Evolutionary conservation across 2,113 vertebrate genomes (phyloP).

Genomic region (Anarhynchus alexandrinus): DNA sequence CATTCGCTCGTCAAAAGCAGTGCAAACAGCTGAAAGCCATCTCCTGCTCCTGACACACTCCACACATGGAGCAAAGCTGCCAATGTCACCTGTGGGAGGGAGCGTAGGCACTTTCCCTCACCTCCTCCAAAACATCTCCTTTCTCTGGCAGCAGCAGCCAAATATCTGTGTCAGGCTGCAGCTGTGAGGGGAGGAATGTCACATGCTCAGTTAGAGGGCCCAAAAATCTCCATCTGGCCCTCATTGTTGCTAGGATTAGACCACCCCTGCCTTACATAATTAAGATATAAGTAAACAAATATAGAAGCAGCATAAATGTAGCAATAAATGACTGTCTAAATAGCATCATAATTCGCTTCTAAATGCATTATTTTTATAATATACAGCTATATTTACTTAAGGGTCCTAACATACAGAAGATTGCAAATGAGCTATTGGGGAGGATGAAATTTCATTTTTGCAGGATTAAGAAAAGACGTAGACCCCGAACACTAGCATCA

Average conservation of each 20-base stretch:
- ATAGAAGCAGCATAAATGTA: neutral
- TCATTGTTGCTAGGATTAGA: conserved; percentile 13
- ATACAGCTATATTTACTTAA: neutral
- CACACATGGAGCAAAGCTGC: neutral
- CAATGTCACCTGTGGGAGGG: neutral
- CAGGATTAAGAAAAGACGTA: neutral
- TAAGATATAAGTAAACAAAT: conserved; percentile 22
- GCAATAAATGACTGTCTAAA: neutral
- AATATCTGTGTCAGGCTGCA: neutral
- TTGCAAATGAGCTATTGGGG: neutral
- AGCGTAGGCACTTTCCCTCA: neutral
- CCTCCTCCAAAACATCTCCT: neutral
- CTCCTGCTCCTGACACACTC: neutral
- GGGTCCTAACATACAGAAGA: neutral
- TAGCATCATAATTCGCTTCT: neutral
- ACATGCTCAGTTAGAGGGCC: neutral
- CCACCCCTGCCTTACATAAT: neutral
- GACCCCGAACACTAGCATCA: neutral
- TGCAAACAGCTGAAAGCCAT: neutral
- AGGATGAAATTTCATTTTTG: conserved; percentile 8
- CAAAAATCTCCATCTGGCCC: conserved; percentile 31
- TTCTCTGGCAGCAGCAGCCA: neutral
- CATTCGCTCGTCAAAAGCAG: neutral
- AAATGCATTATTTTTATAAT: neutral
- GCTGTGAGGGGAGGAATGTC: conserved; percentile 3